These are phyloP conservation scores for Chymomyza caudatula DNA, from an alignment of 2,888 invertebrate species.

Conservation along the genomic window DNA sequence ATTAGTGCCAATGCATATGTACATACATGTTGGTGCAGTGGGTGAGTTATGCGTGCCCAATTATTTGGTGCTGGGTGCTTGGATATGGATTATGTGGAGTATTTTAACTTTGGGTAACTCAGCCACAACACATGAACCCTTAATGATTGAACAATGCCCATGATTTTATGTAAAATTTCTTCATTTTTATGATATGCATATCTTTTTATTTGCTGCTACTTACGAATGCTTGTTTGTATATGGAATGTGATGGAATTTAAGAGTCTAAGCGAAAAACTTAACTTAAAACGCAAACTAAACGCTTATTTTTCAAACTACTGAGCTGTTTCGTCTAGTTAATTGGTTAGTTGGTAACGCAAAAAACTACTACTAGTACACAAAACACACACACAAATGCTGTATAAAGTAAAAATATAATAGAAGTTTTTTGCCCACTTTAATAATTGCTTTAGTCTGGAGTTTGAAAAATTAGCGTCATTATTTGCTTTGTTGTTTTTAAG, in stretches of 20 bases:
- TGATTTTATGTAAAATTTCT: slow-evolving; percentile 52
- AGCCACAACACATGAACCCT: not conserved
- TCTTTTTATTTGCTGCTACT: not conserved
- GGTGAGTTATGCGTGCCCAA: not conserved
- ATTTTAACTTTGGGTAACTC: not conserved
- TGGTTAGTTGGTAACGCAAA: slow-evolving; percentile 56
- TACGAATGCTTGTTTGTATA: not conserved
- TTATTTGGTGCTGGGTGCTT: slow-evolving; percentile 1
- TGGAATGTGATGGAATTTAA: slow-evolving; percentile 8
- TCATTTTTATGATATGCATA: not conserved
- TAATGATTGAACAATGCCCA: slow-evolving; percentile 36
- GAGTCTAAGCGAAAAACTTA: slow-evolving; percentile 26
- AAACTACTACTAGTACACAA: slow-evolving; percentile 62
- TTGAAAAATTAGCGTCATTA: slow-evolving; percentile 53
- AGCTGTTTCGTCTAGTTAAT: not conserved
- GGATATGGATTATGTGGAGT: not conserved
- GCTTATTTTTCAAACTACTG: slow-evolving; percentile 64
- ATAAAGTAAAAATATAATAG: slow-evolving; percentile 56
- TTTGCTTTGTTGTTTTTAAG: not conserved
- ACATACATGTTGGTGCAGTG: not conserved
- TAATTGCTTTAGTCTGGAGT: not conserved
- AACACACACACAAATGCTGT: slow-evolving; percentile 33
- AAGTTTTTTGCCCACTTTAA: slow-evolving; percentile 72
- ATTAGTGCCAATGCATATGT: slow-evolving; percentile 5
- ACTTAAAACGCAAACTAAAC: slow-evolving; percentile 6